A percentile compares a stretch with the other conserved stretches of the same genome.
These are phyloP conservation scores for Willisornis vidua DNA, from an alignment of 2,113 vertebrate genomes.

Conservation along the genomic window DNA sequence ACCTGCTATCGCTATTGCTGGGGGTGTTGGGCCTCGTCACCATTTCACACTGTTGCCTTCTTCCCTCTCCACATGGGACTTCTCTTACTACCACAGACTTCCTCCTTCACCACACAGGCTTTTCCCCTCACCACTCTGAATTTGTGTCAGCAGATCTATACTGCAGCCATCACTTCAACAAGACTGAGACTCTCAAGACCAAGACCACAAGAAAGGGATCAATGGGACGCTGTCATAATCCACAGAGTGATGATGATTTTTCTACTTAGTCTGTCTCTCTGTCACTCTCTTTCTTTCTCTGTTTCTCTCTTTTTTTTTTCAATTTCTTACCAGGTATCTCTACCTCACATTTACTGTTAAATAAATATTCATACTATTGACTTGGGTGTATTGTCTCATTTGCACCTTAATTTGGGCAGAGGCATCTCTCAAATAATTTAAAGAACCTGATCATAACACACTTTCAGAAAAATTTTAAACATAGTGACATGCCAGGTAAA, in stretches of 20 bases:
- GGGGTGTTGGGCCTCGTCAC: no score
- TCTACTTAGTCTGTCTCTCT: not conserved
- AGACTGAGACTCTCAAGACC: not conserved
- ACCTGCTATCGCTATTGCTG: no score
- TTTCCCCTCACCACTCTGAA: not conserved
- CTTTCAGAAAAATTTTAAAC: not conserved
- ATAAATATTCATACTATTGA: not conserved
- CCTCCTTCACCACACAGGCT: not conserved
- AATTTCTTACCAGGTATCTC: not conserved
- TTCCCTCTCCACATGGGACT: not conserved
- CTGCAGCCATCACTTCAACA: not conserved
- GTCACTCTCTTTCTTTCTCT: not conserved
- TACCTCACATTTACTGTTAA: not conserved
- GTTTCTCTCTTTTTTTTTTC: not conserved
- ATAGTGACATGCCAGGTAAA: not conserved
- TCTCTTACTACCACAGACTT: not conserved
- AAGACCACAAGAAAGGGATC: not conserved
- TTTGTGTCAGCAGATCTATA: not conserved
- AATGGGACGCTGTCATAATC: not conserved
- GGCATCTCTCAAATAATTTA: not conserved
- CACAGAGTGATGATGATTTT: not conserved
- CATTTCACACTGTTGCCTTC: no score
- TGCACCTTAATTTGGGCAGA: not conserved
- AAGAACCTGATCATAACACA: not conserved
- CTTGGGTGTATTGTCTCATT: not conserved